A percentile compares a stretch with the other conserved stretches of the same genome.
Evolutionary conservation across 2,888 invertebrate genomes (phyloP).

Genomic region (Drosophila acutilabella): DNA sequence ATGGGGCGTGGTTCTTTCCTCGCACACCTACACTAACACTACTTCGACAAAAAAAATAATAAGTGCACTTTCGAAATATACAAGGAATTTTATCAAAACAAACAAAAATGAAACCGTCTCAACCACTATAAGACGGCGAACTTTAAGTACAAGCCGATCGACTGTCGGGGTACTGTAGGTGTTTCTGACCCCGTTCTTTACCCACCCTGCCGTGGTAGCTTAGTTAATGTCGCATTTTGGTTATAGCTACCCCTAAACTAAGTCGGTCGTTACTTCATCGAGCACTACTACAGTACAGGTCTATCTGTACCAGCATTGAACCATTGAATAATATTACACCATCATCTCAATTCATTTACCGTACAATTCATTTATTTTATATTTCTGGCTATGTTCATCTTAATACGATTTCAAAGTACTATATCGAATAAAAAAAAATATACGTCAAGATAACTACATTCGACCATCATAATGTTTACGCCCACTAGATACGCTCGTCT

Average conservation of each 20-base stretch:
- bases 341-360: not conserved
- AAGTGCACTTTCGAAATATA: not conserved
- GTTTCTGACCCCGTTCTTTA: too few species aligned
- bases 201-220: too few species aligned
- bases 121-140: not conserved
- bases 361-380: not conserved
- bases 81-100: not conserved
- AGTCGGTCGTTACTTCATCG: not conserved
- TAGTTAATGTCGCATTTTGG: too few species aligned
- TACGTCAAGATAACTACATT: not conserved
- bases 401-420: too few species aligned
- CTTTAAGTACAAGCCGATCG: not conserved
- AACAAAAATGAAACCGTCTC: not conserved
- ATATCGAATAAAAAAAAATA: too few species aligned
- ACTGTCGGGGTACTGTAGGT: too few species aligned
- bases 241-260: not conserved
- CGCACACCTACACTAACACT: not conserved
- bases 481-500: too few species aligned
- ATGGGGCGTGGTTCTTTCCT: not conserved
- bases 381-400: not conserved
- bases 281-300: not conserved
- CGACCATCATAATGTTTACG: too few species aligned
- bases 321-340: not conserved
- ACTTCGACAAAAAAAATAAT: not conserved
- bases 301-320: slow-evolving; percentile 1